Conservation (phyloP, 2,797 vertebrate genomes). For the Pyrrhura leucotis region DNA sequence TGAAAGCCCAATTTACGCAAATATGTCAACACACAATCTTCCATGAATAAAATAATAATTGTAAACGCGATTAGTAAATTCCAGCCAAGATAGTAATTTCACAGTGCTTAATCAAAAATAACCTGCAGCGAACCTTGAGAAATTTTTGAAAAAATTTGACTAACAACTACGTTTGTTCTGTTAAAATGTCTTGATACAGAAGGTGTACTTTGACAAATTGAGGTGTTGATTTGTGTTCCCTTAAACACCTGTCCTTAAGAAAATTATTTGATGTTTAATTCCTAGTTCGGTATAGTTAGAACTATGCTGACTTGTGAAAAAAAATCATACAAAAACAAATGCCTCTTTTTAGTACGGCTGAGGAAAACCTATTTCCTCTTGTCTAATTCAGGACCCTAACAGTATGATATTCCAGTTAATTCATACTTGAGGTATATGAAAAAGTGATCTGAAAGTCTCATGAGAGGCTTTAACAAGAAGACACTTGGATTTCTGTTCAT, state of each 20-base stretch:
- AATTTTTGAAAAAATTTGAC: background rate
- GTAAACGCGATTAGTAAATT: constrained; percentile 35
- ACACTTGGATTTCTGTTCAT: background rate
- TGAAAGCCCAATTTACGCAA: constrained; percentile 75
- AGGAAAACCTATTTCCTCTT: background rate
- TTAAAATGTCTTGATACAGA: background rate
- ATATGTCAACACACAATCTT: constrained; percentile 4
- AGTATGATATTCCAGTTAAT: background rate
- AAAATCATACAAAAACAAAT: background rate
- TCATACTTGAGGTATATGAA: background rate
- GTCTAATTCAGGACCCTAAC: background rate
- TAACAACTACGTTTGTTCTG: background rate
- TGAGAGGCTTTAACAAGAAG: background rate
- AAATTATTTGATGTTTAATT: background rate
- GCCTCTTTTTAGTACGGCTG: background rate
- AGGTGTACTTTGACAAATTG: background rate
- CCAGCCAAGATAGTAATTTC: constrained; percentile 42
- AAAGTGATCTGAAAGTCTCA: background rate
- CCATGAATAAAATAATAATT: constrained; percentile 39
- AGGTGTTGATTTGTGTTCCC: background rate
- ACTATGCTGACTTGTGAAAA: background rate
- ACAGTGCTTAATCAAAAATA: background rate
- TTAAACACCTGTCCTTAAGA: background rate
- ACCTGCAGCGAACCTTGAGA: background rate
- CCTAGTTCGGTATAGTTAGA: constrained; percentile 1